Base-by-base conservation (phyloP, 1,140 invertebrate genomes). In the Drosophila ercepeae region DNA sequence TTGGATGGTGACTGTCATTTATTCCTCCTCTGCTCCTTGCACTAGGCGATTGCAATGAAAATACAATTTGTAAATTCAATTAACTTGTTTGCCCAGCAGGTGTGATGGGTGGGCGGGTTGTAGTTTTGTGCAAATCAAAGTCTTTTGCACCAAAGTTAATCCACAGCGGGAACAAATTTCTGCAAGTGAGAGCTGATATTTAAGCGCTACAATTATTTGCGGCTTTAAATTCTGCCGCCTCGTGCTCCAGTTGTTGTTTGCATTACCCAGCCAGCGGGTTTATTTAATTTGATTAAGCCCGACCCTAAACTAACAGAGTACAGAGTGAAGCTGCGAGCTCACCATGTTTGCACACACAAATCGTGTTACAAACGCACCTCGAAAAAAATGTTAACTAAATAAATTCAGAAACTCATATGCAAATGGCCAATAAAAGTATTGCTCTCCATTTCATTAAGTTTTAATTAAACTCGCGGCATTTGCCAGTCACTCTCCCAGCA, bases 401-500 rank as follows among this genome's bases (percentile, higher is more conserved):
- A 27, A 19, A 65, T 27, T 52, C 29, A 16, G 11, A 42, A 34
- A 9, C 45, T 44, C 52, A 42, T 57, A 44, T 13, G 13, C 51
- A 75, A 86, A 64, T 76, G 74, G 74, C 44, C 78, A 77, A 75
- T 78, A 44, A 82, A 77, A 75, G 76, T 78, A 75, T 82, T 82
- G 61, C 60, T 27, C 57, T 82, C 70, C 67, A 86, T 81, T 86
- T 65, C 68, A 86, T 84, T 72, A 73, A 86, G 67, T 65, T 88
- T 84, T 86, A 88, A 84, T 84, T 86, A 81, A 79, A 81, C 44
- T 58, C 49, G 27, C 65, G 55, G 48, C 72, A 64, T 36, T 59
- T 69, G 19, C 29, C 46, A 36, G 45, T 19, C 52, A 72, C 45
- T 59, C 39, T 46, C 48, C 16, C 32, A 41, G 5, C 25, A 34